These are phyloP conservation scores for Psephotus haematonotus DNA, from an alignment of 2,113 vertebrate species.

Conservation along the genomic window DNA sequence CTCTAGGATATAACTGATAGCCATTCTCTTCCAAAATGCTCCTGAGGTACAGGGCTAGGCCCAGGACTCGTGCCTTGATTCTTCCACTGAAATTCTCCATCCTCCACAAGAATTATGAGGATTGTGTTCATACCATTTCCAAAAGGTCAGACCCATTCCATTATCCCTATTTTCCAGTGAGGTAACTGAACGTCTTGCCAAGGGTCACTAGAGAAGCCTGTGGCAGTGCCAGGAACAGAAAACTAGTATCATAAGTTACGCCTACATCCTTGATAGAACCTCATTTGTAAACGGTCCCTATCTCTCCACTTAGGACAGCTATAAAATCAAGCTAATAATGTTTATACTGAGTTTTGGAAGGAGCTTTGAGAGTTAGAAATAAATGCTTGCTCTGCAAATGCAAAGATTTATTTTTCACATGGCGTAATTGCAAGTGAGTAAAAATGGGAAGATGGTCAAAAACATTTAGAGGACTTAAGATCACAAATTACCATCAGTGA, in stretches of 20 bases:
- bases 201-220: not conserved
- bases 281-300: constrained; percentile 19
- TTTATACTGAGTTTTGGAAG: constrained; percentile 36
- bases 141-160: not conserved
- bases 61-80: not conserved
- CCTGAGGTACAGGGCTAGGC: not conserved
- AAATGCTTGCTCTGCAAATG: constrained; percentile 37
- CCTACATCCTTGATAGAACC: not conserved
- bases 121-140: not conserved
- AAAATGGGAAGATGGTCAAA: constrained; percentile 23
- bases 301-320: constrained; percentile 5
- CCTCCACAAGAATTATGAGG: fast-evolving
- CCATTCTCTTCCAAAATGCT: not conserved
- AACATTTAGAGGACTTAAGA: not conserved
- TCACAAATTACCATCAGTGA: not conserved
- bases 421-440: not conserved
- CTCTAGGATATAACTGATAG: not conserved
- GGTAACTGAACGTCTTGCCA: not conserved
- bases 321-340: constrained; percentile 34
- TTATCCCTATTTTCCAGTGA: not conserved
- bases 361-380: constrained; percentile 12
- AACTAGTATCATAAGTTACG: not conserved
- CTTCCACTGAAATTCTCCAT: not conserved
- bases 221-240: not conserved
- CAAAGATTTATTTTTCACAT: constrained; percentile 15